phyloP scores from a whole-genome alignment of 2,797 vertebrate species.

The Phrynocephalus forsythii region DNA sequence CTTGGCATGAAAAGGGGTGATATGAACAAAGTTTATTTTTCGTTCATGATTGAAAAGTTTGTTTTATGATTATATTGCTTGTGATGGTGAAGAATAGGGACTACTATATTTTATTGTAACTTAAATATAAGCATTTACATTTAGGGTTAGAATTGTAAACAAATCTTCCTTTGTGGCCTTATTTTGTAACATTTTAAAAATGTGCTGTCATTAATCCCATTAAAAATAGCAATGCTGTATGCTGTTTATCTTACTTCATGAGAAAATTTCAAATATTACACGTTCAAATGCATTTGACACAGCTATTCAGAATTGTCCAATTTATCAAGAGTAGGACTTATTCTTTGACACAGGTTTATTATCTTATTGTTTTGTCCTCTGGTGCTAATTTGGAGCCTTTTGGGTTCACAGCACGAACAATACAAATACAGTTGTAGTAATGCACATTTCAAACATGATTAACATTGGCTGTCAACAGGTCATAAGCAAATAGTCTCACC shows the following conservation, averaged over 20 bases:
- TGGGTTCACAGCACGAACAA: neutral
- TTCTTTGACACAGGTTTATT: fast-evolving
- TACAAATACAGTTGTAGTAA: conserved; percentile 12
- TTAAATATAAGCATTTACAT: neutral
- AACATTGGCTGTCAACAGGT: neutral
- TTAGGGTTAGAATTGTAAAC: neutral
- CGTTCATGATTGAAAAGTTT: no score
- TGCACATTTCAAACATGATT: neutral
- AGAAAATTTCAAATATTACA: neutral
- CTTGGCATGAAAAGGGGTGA: no score
- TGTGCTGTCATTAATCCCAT: fast-evolving
- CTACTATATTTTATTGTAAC: neutral
- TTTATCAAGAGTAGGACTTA: neutral
- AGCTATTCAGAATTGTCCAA: fast-evolving
- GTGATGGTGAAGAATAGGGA: neutral
- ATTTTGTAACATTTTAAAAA: neutral
- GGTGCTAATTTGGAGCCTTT: fast-evolving
- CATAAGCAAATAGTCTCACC: neutral
- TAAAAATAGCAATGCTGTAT: neutral
- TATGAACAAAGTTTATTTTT: neutral
- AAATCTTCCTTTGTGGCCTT: neutral
- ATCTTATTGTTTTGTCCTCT: neutral
- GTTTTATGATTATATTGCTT: neutral
- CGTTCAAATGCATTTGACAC: neutral
- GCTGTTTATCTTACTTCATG: neutral